Evolutionary conservation across 30 jellyfish, hydroid and myxozoan genomes (phyloP), one percentile per base, ranked within the genome.

Genomic region (Rhopilema esculentum): DNA sequence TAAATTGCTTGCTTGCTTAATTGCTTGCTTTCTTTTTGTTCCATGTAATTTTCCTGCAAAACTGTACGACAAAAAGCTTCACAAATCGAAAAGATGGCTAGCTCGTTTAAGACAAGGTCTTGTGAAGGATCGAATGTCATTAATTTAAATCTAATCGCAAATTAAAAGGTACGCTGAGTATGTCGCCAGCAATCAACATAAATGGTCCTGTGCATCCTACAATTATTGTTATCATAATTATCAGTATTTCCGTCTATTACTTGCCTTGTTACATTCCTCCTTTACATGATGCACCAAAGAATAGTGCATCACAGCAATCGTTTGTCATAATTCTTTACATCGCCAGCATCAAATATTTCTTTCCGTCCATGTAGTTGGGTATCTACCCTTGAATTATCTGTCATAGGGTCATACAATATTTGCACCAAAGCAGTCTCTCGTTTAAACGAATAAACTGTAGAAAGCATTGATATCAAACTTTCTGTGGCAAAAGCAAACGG

Each of bases 1-100:
- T 78, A 52, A 32, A 78, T 33, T 9, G 30, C 76, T 78, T 78
- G 88, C 28, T 30, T 53, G 61, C 79, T 78, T 27, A 32, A 62
- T 62, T 23, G 16, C 33, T 66, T 9, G 12, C 23, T 9, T n/a
- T 9, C 77, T 23, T 32, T 66, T 23, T 7, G 23, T 23, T 66
- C 57, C 57, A 12, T 40, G 6, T 40, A 40, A 40, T 40, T 40
- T 40, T 40, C 57, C 12, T 12, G 57, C 12, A 12, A 40, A 40
- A 40, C 12, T 40, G 57, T 40, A 6, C 12, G 57, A 40, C 9
- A 2, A 40, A 40, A 40, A 40, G 6, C 9, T 40, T 40, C 6
- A 40, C 57, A 40, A 40, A 40, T 40, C 12, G 57, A 40, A 40
- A 40, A 40, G 57, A 40, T 40, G 6, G 57, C 6, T 40, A 12